phyloP scores from a whole-genome alignment of 2,113 vertebrate genomes.

The Talpa occidentalis region DNA sequence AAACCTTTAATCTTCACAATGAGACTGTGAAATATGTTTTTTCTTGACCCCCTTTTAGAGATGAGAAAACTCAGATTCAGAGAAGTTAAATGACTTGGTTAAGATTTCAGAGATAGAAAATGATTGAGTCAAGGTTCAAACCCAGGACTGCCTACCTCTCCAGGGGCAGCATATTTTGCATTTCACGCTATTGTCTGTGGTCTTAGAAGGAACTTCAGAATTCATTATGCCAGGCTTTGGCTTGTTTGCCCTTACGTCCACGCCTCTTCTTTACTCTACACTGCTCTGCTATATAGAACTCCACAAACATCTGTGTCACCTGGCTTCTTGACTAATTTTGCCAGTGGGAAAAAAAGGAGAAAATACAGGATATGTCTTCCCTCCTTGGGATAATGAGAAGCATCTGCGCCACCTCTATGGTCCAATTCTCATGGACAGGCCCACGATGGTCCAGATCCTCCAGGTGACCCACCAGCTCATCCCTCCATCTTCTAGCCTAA shows the following conservation, averaged over 20 bases:
- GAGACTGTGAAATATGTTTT: background rate
- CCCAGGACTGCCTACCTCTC: background rate
- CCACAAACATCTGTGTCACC: background rate
- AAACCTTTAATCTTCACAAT: conserved; percentile 23
- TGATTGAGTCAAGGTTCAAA: background rate
- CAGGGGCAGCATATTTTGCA: background rate
- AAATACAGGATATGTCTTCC: background rate
- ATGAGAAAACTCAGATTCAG: background rate
- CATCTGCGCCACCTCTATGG: background rate
- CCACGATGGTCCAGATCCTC: background rate
- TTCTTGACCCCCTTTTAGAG: background rate
- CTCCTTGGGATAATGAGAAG: background rate
- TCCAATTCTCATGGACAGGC: background rate
- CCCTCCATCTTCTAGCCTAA: background rate
- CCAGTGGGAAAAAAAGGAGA: background rate
- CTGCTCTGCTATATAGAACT: background rate
- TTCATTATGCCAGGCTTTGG: background rate
- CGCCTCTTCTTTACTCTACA: background rate
- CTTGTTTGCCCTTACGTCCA: background rate
- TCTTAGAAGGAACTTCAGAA: background rate
- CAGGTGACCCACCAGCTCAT: background rate
- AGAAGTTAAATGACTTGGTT: background rate
- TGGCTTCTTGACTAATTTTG: background rate
- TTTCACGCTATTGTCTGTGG: background rate
- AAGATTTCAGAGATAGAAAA: background rate